Conservation (phyloP, 2,888 invertebrate species). For the Erebia epiphron region DNA sequence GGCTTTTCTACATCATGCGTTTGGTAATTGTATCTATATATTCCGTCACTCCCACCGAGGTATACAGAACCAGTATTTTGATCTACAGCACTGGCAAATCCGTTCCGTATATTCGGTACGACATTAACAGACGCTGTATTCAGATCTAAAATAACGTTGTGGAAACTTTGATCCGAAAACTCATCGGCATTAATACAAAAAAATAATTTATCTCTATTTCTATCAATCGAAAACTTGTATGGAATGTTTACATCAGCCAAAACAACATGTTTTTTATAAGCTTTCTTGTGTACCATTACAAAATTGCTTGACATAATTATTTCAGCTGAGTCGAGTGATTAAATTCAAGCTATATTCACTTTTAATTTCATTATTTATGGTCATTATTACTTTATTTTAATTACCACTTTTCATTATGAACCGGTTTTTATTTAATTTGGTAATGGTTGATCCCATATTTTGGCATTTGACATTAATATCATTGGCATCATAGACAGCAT, state of each 20-base stretch:
- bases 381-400: neutral
- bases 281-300: constrained; percentile 38
- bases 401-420: neutral
- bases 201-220: constrained; percentile 53
- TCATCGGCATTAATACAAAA: constrained; percentile 68
- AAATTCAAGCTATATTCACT: neutral
- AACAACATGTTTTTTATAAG: constrained; percentile 52
- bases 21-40: constrained; percentile 56
- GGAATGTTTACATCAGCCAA: constrained; percentile 62
- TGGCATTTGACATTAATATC: neutral
- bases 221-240: constrained; percentile 59
- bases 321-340: neutral
- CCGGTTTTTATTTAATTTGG: neutral
- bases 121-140: constrained; percentile 49
- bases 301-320: constrained; percentile 16
- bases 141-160: constrained; percentile 58
- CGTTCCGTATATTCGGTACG: constrained; percentile 61
- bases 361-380: neutral
- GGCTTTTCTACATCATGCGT: constrained; percentile 51
- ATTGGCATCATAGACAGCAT: too few relatives aligned
- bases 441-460: neutral
- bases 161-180: constrained; percentile 65
- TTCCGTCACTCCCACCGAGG: constrained; percentile 65
- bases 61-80: constrained; percentile 53
- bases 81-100: constrained; percentile 65